Percentiles rank a stretch among this genome's conserved stretches.
Evolutionary conservation across 2,113 vertebrate species (phyloP).

Genomic region (Pungitius pungitius): DNA sequence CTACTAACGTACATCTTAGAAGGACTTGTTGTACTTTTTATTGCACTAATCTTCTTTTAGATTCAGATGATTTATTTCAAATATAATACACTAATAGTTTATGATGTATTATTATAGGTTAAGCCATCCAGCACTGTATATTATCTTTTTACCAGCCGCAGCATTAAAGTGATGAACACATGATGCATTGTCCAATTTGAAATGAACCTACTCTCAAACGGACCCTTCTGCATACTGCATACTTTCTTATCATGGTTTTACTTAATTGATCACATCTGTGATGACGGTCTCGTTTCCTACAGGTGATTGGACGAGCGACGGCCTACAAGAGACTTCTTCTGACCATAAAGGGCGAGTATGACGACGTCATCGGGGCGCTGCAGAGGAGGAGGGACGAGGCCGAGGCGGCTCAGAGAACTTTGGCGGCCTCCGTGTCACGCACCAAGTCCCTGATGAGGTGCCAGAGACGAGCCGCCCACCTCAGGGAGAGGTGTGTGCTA

Average conservation of each 20-base stretch:
- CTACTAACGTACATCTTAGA: background rate
- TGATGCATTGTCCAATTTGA: background rate
- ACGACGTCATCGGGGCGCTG: conserved; percentile 74
- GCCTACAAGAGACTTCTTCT: conserved; percentile 80
- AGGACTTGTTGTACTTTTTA: background rate
- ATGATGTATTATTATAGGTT: background rate
- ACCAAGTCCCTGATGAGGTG: conserved; percentile 65
- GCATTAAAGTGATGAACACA: too few relatives aligned
- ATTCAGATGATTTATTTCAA: background rate
- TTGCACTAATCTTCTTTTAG: background rate
- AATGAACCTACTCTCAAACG: background rate
- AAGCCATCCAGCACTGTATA: background rate
- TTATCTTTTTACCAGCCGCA: too few relatives aligned
- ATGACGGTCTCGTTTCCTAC: background rate
- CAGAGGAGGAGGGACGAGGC: conserved; percentile 66
- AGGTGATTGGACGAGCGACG: conserved; percentile 79
- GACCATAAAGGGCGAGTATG: conserved; percentile 82
- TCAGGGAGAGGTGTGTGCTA: conserved; percentile 45
- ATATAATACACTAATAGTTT: background rate
- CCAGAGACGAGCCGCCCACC: conserved; percentile 72
- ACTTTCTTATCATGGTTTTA: background rate
- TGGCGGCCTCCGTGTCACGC: conserved; percentile 65
- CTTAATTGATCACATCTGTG: too few relatives aligned
- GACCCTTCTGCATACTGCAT: background rate
- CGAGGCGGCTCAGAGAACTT: conserved; percentile 56